These are phyloP conservation scores for Spodoptera picta DNA, from an alignment of 2,888 invertebrate species.

Conservation along the genomic window DNA sequence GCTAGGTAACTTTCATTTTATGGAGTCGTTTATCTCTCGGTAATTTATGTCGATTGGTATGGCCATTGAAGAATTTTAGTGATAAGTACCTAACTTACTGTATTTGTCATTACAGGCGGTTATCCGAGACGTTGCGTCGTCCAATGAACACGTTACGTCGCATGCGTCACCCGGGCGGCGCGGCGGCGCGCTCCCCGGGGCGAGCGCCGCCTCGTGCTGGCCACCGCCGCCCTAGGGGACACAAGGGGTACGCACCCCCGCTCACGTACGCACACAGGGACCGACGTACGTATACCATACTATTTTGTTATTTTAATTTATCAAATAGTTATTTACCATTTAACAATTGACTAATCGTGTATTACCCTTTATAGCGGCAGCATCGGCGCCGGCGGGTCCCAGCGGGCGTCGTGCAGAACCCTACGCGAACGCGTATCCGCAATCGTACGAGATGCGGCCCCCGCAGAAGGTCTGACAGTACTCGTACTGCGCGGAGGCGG, in stretches of 20 bases:
- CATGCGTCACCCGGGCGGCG: slow-evolving; percentile 87
- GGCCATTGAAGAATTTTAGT: background rate
- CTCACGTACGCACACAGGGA: slow-evolving; percentile 70
- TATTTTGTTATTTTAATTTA: background rate
- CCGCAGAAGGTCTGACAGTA: slow-evolving; percentile 91
- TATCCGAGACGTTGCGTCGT: slow-evolving; percentile 96
- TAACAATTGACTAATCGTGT: background rate
- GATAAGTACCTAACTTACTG: background rate
- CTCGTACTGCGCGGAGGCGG: slow-evolving; percentile 70
- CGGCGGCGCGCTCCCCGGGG: slow-evolving; percentile 70
- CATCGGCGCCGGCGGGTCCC: slow-evolving; percentile 83
- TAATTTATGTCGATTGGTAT: no score
- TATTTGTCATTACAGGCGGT: slow-evolving; percentile 82
- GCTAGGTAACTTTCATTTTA: slow-evolving; percentile 89
- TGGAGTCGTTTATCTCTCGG: background rate
- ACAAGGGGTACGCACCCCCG: slow-evolving; percentile 81
- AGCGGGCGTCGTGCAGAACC: slow-evolving; percentile 88
- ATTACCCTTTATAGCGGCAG: slow-evolving; percentile 42
- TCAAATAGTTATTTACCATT: no score
- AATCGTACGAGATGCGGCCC: slow-evolving; percentile 92
- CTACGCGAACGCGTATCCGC: slow-evolving; percentile 92
- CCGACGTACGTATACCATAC: slow-evolving; percentile 70
- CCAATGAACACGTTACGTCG: slow-evolving; percentile 97
- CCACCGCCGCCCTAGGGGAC: slow-evolving; percentile 70
- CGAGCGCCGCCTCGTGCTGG: slow-evolving; percentile 67